These are phyloP conservation scores for Brachionus sp. DNA, from an alignment of 1,140 invertebrate genomes.

Conservation along the genomic window DNA sequence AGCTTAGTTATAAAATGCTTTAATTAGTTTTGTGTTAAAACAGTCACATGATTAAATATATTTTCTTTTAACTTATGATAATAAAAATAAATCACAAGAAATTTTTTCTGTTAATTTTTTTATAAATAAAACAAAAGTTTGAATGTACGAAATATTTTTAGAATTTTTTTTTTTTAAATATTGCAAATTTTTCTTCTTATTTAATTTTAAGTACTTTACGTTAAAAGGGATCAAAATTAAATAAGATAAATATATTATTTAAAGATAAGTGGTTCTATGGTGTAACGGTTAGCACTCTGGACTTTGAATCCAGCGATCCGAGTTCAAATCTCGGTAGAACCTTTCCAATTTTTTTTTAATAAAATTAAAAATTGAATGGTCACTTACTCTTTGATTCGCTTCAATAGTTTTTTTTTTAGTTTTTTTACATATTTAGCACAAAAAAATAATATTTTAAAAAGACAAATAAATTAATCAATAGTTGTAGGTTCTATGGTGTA, in stretches of 20 bases:
- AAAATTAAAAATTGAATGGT: background rate
- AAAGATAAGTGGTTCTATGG: background rate
- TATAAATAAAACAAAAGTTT: background rate
- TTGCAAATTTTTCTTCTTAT: background rate
- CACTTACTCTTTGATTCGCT: no score
- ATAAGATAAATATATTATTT: background rate
- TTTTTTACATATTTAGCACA: no score
- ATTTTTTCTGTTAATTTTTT: background rate
- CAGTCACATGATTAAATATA: background rate
- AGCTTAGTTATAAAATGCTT: background rate
- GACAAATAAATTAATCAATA: no score
- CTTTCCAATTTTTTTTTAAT: constrained; percentile 4
- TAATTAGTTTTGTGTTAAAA: background rate
- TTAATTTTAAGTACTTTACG: background rate
- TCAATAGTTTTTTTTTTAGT: no score
- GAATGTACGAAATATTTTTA: background rate
- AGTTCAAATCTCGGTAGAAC: constrained; percentile 43
- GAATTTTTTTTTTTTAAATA: background rate
- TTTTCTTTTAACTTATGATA: background rate
- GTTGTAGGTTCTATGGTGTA: background rate
- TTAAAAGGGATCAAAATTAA: background rate
- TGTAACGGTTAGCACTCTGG: constrained; percentile 45
- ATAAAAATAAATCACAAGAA: background rate
- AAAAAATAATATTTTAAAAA: no score
- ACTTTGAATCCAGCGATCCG: constrained; percentile 44